Conservation (phyloP, 2,888 invertebrate genomes). For the Scrobipalpa costella region DNA sequence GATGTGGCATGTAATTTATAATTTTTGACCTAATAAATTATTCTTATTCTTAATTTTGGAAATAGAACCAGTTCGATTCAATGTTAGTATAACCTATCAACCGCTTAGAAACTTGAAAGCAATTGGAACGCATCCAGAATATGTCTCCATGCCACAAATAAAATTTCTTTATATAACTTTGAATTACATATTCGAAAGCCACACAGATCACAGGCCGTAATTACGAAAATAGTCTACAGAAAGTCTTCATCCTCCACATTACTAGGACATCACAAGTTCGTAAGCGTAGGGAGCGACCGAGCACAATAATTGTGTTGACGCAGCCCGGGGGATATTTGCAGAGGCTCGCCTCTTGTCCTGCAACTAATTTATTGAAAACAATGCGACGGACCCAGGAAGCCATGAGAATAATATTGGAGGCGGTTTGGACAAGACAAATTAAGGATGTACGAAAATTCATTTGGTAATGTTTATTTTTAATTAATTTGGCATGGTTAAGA, state of each 20-base stretch:
- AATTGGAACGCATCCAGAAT: too few species aligned
- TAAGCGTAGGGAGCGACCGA: slow-evolving; percentile 76
- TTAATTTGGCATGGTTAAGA: neutral
- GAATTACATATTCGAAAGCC: too few species aligned
- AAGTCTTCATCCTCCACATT: neutral
- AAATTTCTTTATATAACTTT: neutral
- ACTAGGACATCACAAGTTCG: slow-evolving; percentile 31
- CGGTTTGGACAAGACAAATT: slow-evolving; percentile 11
- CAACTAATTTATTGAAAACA: slow-evolving; percentile 80
- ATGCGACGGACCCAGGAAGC: slow-evolving; percentile 43
- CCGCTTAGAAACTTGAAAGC: too few species aligned
- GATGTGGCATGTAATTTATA: too few species aligned
- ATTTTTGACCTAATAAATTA: too few species aligned
- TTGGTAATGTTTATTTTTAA: neutral
- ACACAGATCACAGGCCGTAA: too few species aligned
- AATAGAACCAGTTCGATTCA: too few species aligned
- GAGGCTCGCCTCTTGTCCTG: slow-evolving; percentile 65
- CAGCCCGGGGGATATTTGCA: slow-evolving; percentile 70
- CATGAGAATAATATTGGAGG: slow-evolving; percentile 20
- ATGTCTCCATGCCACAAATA: too few species aligned
- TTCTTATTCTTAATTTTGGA: too few species aligned
- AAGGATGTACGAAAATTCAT: neutral
- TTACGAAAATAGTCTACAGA: neutral
- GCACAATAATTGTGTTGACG: slow-evolving; percentile 81
- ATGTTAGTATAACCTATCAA: too few species aligned